Evolutionary conservation across 2,113 vertebrate species (phyloP).

Genomic region (Camarhynchus parvulus): DNA sequence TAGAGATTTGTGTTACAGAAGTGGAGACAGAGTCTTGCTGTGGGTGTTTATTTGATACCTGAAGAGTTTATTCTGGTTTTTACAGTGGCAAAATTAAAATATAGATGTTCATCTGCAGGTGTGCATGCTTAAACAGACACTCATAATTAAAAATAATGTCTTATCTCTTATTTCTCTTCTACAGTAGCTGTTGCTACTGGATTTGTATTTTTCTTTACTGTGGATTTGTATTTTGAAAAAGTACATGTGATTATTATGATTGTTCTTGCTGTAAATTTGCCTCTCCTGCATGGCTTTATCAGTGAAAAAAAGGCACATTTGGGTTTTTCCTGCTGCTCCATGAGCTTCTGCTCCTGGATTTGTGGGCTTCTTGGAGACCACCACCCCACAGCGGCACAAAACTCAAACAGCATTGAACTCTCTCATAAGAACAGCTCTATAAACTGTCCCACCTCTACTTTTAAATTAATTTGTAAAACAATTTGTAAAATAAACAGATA

Average conservation of each 20-base stretch:
- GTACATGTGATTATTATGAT: neutral
- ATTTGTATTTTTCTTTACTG: neutral
- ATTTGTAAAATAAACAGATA: neutral
- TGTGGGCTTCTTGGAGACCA: neutral
- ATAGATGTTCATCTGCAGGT: rapidly evolving
- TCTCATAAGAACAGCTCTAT: neutral
- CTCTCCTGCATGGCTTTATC: neutral
- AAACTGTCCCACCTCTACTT: neutral
- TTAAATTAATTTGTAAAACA: neutral
- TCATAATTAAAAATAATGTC: neutral
- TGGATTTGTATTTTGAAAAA: neutral
- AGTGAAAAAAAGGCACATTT: neutral
- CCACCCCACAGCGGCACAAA: neutral
- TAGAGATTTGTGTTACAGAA: neutral
- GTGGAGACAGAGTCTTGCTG: neutral
- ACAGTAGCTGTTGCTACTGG: neutral
- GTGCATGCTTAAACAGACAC: neutral
- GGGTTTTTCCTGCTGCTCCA: neutral
- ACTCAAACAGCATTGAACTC: neutral
- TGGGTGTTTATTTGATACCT: neutral
- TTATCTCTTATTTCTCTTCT: neutral
- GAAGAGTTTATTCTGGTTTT: neutral
- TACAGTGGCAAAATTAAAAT: neutral
- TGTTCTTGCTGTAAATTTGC: neutral
- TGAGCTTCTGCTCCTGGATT: rapidly evolving